Percentiles rank a stretch among this genome's conserved stretches.
phyloP scores from a whole-genome alignment of 1,140 invertebrate species.

The Papilio dardanus region DNA sequence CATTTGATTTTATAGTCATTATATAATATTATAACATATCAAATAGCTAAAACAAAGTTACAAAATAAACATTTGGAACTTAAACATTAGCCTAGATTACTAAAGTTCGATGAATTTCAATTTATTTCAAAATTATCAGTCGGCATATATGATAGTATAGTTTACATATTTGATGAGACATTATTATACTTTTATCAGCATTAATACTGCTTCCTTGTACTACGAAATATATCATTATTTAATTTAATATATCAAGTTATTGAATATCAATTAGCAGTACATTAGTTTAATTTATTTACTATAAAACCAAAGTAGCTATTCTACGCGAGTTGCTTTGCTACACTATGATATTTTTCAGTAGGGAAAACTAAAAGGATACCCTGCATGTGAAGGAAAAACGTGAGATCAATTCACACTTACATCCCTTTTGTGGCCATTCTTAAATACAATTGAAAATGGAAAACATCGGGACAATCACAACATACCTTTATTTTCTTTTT shows the following conservation, averaged over 20 bases:
- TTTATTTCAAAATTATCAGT: background rate
- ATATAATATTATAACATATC: background rate
- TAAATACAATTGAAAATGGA: too few species aligned
- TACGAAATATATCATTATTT: background rate
- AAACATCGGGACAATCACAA: too few species aligned
- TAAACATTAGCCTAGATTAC: conserved; percentile 5
- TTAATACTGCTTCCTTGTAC: conserved; percentile 6
- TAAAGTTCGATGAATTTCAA: background rate
- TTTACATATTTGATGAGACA: background rate
- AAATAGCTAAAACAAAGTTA: conserved; percentile 8
- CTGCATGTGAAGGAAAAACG: too few species aligned
- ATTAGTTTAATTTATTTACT: too few species aligned
- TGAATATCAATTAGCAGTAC: too few species aligned
- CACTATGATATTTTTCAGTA: too few species aligned
- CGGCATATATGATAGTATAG: background rate
- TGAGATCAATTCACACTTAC: too few species aligned
- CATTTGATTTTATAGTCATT: background rate
- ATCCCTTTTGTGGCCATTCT: too few species aligned
- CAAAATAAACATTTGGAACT: conserved; percentile 9
- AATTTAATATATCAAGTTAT: background rate
- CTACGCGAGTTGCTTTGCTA: too few species aligned
- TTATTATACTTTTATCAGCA: background rate
- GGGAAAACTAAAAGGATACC: too few species aligned
- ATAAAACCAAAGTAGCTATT: too few species aligned
- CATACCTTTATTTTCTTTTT: too few species aligned